These are phyloP conservation scores for Oenanthe melanoleuca DNA, from an alignment of 2,113 vertebrate genomes.

Conservation along the genomic window DNA sequence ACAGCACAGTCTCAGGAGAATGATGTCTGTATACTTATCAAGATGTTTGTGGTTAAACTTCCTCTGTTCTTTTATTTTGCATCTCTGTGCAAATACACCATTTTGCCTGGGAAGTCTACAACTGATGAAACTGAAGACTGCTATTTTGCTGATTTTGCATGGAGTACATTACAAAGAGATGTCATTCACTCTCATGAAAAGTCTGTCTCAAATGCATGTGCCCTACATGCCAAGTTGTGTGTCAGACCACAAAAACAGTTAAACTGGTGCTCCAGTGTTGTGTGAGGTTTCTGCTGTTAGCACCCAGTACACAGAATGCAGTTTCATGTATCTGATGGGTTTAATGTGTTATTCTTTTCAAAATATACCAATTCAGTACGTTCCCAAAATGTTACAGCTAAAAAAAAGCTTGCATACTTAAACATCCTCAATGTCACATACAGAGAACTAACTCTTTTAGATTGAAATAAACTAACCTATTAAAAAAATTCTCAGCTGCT, in stretches of 20 bases:
- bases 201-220: not conserved
- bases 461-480: not conserved
- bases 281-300: slow-evolving; percentile 42
- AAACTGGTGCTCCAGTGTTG: slow-evolving; percentile 1
- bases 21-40: slow-evolving; percentile 24
- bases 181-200: slow-evolving; percentile 15
- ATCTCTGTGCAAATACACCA: slow-evolving; percentile 1
- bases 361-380: not conserved
- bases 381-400: not conserved
- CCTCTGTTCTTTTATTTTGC: slow-evolving; percentile 1
- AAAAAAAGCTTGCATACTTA: not conserved
- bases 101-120: slow-evolving; percentile 35
- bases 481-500: not conserved
- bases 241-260: slow-evolving; percentile 55
- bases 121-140: slow-evolving; percentile 52
- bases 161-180: slow-evolving; percentile 54
- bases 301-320: not conserved
- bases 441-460: not conserved
- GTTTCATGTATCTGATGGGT: slow-evolving; percentile 26
- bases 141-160: slow-evolving; percentile 59
- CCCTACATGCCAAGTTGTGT: slow-evolving; percentile 11
- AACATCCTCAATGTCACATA: not conserved
- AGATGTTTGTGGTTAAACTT: slow-evolving; percentile 40
- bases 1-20: not conserved
- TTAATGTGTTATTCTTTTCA: not conserved